phyloP scores from a whole-genome alignment of 2,113 vertebrate species.

The Cacatua alba region DNA sequence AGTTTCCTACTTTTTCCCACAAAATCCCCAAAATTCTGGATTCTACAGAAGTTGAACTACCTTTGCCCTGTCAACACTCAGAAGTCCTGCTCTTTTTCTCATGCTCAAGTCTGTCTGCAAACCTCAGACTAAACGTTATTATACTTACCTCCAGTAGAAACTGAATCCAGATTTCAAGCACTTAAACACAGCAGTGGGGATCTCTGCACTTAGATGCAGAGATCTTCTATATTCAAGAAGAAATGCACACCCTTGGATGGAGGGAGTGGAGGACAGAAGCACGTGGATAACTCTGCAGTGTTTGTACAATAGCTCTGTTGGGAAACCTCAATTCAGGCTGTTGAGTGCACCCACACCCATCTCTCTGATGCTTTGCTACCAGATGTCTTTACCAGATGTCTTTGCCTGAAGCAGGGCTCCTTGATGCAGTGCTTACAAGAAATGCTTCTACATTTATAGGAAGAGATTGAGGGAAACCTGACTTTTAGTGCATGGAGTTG shows the following conservation, averaged over 20 bases:
- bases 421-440: not conserved
- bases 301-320: not conserved
- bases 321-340: not conserved
- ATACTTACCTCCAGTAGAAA: not conserved
- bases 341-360: not conserved
- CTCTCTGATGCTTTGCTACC: not conserved
- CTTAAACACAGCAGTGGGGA: not conserved
- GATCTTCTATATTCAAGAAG: not conserved
- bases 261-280: fast-evolving
- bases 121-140: slow-evolving; percentile 22
- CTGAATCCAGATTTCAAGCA: not conserved
- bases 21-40: not conserved
- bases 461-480: not conserved
- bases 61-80: not conserved
- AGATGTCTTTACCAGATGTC: not conserved
- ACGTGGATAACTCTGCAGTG: fast-evolving
- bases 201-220: not conserved
- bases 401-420: not conserved
- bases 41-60: not conserved
- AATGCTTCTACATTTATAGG: not conserved
- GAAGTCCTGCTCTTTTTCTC: not conserved
- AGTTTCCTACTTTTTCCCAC: not conserved
- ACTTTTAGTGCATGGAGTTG: not conserved
- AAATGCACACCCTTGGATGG: not conserved
- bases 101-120: not conserved